Percentiles rank a stretch among this genome's conserved stretches.
Conservation (phyloP, 2,113 vertebrate species). For the Proterorhinus semilunaris region DNA sequence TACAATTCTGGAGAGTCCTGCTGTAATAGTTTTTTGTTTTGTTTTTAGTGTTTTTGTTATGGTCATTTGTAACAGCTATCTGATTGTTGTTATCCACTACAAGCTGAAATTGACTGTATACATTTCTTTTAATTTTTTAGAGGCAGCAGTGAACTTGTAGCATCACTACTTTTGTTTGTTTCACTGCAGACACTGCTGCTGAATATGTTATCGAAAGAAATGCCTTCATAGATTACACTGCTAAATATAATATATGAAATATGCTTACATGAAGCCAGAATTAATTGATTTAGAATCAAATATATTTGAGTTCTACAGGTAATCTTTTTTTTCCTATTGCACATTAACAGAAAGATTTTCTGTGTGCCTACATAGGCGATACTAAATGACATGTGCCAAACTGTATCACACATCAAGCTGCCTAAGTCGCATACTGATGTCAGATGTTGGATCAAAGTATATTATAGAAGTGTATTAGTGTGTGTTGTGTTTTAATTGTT, state of each 20-base stretch:
- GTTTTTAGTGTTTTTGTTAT: neutral
- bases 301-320: neutral
- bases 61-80: neutral
- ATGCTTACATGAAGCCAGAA: neutral
- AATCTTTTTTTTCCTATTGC: slow-evolving; percentile 8
- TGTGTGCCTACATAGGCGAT: slow-evolving; percentile 5
- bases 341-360: neutral
- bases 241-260: neutral
- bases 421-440: slow-evolving; percentile 21
- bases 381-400: slow-evolving; percentile 11
- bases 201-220: neutral
- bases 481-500: slow-evolving; percentile 47
- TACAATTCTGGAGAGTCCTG: no score
- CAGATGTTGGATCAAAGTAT: slow-evolving; percentile 53
- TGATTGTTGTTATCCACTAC: neutral
- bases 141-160: neutral
- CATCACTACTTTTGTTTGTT: slow-evolving; percentile 11
- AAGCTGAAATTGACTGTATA: no score
- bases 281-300: neutral
- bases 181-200: slow-evolving; percentile 26
- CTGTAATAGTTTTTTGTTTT: neutral
- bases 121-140: no score
- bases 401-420: slow-evolving; percentile 28
- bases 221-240: neutral
- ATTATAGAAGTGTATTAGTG: slow-evolving; percentile 41